Percentiles rank a stretch among this genome's conserved stretches.
Conservation (phyloP, 2,888 invertebrate species). For the Lydus trimaculatus region DNA sequence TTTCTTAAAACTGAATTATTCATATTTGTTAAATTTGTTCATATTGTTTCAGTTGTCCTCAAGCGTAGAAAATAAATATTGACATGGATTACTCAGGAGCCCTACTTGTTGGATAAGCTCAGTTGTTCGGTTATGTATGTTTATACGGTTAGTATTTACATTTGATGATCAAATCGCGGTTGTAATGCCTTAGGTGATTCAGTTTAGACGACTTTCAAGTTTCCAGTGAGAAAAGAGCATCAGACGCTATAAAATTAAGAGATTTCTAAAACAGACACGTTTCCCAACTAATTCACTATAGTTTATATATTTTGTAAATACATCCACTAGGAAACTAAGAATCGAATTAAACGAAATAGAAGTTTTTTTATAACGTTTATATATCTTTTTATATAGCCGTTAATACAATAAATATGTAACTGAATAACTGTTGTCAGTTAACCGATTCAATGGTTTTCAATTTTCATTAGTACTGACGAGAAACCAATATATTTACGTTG, state of each 20-base stretch:
- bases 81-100: slow-evolving; percentile 33
- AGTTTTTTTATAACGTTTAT: no score
- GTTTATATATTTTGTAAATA: no score
- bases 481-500: not conserved
- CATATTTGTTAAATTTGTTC: slow-evolving; percentile 16
- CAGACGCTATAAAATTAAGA: not conserved
- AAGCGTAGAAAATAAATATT: slow-evolving; percentile 30
- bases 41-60: slow-evolving; percentile 21
- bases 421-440: not conserved
- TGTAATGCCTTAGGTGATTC: slow-evolving; percentile 23
- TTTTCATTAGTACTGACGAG: not conserved
- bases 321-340: no score
- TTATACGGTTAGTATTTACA: slow-evolving; percentile 28
- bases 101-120: slow-evolving; percentile 27
- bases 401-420: not conserved
- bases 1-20: no score
- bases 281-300: no score
- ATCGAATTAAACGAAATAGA: no score
- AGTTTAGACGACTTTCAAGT: slow-evolving; percentile 12
- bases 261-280: no score
- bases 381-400: no score
- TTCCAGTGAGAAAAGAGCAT: not conserved
- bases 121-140: slow-evolving; percentile 21
- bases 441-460: not conserved
- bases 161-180: slow-evolving; percentile 33